Conservation (phyloP, 2,797 vertebrate genomes). For the Toxotes lorentzi region DNA sequence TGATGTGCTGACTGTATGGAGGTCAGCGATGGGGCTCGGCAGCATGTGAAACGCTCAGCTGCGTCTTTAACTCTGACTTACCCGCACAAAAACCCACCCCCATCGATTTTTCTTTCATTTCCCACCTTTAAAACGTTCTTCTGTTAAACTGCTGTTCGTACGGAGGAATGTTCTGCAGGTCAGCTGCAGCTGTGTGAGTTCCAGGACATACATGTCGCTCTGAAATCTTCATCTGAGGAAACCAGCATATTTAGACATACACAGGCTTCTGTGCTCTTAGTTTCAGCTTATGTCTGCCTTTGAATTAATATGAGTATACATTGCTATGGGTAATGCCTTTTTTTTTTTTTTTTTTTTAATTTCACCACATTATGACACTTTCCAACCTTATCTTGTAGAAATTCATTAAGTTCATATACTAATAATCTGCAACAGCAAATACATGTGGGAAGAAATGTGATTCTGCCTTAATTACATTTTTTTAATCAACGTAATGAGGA, state of each 20-base stretch:
- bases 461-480: neutral
- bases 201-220: no score
- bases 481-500: neutral
- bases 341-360: neutral
- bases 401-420: neutral
- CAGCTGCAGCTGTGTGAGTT: constrained; percentile 1
- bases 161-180: constrained; percentile 17
- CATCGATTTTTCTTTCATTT: constrained; percentile 67
- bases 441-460: neutral
- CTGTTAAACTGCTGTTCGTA: constrained; percentile 16
- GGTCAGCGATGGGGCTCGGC: constrained; percentile 63
- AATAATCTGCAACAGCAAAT: neutral
- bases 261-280: neutral
- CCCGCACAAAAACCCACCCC: constrained; percentile 53
- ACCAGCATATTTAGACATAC: neutral
- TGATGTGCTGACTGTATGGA: constrained; percentile 68
- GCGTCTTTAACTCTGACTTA: constrained; percentile 64
- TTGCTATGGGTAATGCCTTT: neutral
- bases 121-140: constrained; percentile 32
- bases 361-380: neutral
- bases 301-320: neutral
- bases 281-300: no score
- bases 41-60: constrained; percentile 61
- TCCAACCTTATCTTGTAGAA: neutral
- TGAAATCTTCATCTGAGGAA: neutral